These are phyloP conservation scores for Hymenochirus boettgeri DNA, from an alignment of 2,113 vertebrate species.

Conservation along the genomic window DNA sequence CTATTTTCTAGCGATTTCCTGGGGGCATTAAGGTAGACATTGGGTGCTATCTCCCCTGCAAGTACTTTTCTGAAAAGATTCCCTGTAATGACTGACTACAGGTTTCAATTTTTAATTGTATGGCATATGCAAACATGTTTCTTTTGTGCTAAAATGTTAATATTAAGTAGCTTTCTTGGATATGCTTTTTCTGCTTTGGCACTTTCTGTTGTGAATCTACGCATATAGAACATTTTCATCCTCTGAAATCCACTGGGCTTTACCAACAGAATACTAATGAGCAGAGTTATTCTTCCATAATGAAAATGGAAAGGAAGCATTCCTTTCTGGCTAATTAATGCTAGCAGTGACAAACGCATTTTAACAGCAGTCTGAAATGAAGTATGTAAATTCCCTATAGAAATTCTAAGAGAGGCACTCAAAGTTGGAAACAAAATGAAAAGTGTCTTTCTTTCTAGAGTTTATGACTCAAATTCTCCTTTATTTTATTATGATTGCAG, in stretches of 20 bases:
- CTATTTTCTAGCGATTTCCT: no score
- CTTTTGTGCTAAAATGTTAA: slow-evolving; percentile 12
- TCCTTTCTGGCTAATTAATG: slow-evolving; percentile 42
- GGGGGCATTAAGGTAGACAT: no score
- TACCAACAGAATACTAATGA: slow-evolving; percentile 45
- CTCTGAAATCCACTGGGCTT: slow-evolving; percentile 41
- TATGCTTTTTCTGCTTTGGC: slow-evolving; percentile 17
- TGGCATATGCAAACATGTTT: slow-evolving; percentile 1
- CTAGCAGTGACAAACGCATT: slow-evolving; percentile 31
- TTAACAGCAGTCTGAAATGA: slow-evolving; percentile 4
- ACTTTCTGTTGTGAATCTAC: slow-evolving; percentile 31
- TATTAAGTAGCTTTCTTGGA: slow-evolving; percentile 43
- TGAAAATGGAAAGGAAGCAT: slow-evolving; percentile 41
- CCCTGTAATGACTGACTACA: neutral
- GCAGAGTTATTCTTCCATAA: slow-evolving; percentile 31
- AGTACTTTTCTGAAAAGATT: no score
- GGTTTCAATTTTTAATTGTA: slow-evolving; percentile 26
- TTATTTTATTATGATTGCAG: slow-evolving; percentile 26
- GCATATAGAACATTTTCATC: slow-evolving; percentile 38
- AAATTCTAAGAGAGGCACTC: neutral
- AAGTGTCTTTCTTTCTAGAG: neutral
- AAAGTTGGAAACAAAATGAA: neutral
- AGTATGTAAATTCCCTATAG: slow-evolving; percentile 6
- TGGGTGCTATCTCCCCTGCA: no score
- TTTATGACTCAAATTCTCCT: neutral